Evolutionary conservation across 2,888 invertebrate genomes (phyloP), one percentile per base, ranked within the genome.

Genomic region (Orthosia cruda): DNA sequence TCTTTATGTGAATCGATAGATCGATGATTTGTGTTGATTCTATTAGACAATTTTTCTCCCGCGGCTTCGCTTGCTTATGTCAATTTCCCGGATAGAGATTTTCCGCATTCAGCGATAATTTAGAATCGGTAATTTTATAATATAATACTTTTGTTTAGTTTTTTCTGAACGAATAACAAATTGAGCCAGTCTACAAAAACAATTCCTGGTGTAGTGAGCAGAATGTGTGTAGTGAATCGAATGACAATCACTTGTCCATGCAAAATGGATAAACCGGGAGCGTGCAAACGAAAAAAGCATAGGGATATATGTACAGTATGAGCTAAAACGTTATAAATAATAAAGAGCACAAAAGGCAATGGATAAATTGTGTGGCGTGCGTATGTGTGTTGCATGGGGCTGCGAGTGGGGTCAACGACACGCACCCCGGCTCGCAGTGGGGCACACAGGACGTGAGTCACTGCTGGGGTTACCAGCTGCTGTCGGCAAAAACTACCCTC

Each of bases 401-500:
- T 94, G 94, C 91, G 92, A 93, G 95, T 92, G 95, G 95, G 96
- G 96, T 96, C 96, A 96, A 93, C 91, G 96, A 96, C 96, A 94
- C 95, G 92, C 95, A 96, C 96, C 96, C 96, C 95, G 96, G 90
- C 91, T 92, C 92, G 91, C 93, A 93, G 93, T 94, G 92, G 94
- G 94, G 94, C 94, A 93, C 91, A 95, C 95, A 96, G 95, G 95
- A 96, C 96, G 95, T 96, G 96, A 96, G 91, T 96, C 96, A 96
- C 94, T 93, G 91, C 91, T 93, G 94, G 96, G 95, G 96, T 93
- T 93, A 94, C 95, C 96, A 96, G 96, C 96, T 96, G 96, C 95
- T 95, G 92, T 91, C 90, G 91, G 92, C 93, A 95, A 95, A 96
- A 96, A 96, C 96, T 94, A 95, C 96, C 96, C 96, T 83, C 83